Evolutionary conservation across 2,797 vertebrate species (phyloP), one percentile per base, ranked within the genome.

Genomic region (Apodemus agrarius): DNA sequence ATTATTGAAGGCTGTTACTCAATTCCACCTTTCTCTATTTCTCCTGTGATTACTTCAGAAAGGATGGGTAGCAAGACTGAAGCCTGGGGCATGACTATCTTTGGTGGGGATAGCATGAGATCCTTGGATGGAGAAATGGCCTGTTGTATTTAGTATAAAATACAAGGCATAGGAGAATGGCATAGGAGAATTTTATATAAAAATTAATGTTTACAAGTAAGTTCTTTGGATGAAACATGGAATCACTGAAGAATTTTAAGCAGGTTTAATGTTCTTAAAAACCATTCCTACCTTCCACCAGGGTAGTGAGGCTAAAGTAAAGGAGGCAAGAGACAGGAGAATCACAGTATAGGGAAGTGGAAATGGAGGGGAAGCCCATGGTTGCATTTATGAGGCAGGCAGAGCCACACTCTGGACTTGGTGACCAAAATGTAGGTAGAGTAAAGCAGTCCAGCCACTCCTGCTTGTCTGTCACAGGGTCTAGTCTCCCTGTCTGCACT

Each of bases 181-280:
- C 40, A 31, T 10, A 40, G 65, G 31, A 65, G 31, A 54, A 9
- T 10, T 89, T 90, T 90, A 24, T 65, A 13, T 57, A 67, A 92
- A 84, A 49, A 76, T 63, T 91, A 92, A 72, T 92, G 37, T 9
- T 76, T 22, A 72, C 63, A 80, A 29, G 43, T 92, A 52, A 93
- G 65, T 65, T 43, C 65, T 95, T 76, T 88, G 29, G 34, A 94
- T 90, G 43, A 86, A 78, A 89, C 29, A 22, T 63, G 37, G 43
- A 89, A 17, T 86, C 26, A 69, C 17, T 92, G 80, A 92, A 94
- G 80, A 93, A 74, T 91, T 94, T n/a, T 85, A 89, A 90, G 54
- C 40, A 79, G 61, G 19, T 93, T 89, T 67, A 91, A 31, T n/a
- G 72, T 10, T 0, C 40, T 90, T 22, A 46, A 75, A 96, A 43